Base-by-base conservation (phyloP, 2,888 invertebrate genomes). In the Drosophila subsilvestris region DNA sequence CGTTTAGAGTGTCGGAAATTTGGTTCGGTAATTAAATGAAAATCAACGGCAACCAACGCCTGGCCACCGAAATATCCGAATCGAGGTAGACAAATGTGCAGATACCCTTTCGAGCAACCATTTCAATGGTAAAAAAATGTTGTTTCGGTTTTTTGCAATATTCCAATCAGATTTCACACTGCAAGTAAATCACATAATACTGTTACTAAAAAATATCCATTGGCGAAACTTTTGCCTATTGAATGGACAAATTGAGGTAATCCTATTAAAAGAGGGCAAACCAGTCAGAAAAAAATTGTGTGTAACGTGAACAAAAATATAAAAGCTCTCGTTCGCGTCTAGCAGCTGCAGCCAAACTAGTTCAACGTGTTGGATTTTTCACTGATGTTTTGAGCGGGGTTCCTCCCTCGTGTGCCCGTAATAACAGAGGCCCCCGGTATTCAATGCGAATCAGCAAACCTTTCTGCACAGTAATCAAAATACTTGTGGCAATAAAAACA, bases 1-100 rank as follows among this genome's bases (percentile, higher is more conserved):
- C 83, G 83, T 82, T 85, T 87, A 85, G 85, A 89, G 88, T 85
- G 89, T 88, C 88, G 88, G 86, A 87, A 87, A 88, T 88, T 85
- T 77, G 88, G 88, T 84, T 76, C 86, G 86, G 85, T 83, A 85
- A 85, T 85, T 85, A 88, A 89, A 85, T 89, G 72, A 85, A 88
- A 88, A 87, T 85, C 89, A 77, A 75, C 84, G 63, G 69, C 71
- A 63, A 67, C 85, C 87, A 81, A 86, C 84, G 85, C 85, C 82
- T 65, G 74, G 71, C 70, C 80, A 54, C 37, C 69, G 54, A 74
- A 61, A 74, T 25, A 44, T 14, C 9, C 10, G 17, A 12, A 22
- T n/a, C 7, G 12, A 4, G 9, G 9, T n/a, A 3, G 9, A 65
- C 37, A 37, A 29, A 25, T 20, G 22, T 44, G 12, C 20, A 43